Evolutionary conservation across 2,888 invertebrate genomes (phyloP).

Genomic region (Atethmia centrago): DNA sequence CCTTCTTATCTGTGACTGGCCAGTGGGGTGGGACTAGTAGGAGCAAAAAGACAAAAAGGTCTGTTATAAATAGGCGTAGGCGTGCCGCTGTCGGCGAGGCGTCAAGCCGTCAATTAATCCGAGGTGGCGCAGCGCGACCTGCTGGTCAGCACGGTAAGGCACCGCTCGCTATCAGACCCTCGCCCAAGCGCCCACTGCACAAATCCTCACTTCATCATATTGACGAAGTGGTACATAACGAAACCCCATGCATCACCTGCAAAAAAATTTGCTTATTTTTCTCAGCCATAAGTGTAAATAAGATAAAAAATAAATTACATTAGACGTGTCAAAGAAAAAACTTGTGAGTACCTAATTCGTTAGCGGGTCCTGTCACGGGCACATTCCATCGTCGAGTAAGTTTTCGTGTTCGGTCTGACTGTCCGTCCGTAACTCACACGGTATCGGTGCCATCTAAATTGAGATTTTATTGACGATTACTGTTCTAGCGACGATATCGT

Average conservation of each 20-base stretch:
- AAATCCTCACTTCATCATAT: background rate
- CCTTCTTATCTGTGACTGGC: slow-evolving; percentile 86
- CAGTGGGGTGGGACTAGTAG: slow-evolving; percentile 69
- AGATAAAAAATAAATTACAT: slow-evolving; percentile 75
- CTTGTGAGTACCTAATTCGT: slow-evolving; percentile 87
- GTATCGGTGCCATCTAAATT: slow-evolving; percentile 90
- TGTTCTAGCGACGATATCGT: slow-evolving; percentile 89
- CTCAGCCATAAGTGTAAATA: slow-evolving; percentile 47
- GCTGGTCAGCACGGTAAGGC: slow-evolving; percentile 34
- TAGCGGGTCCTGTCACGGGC: slow-evolving; percentile 87
- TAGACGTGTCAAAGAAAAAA: slow-evolving; percentile 72
- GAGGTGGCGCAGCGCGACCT: slow-evolving; percentile 51
- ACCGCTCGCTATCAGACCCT: background rate
- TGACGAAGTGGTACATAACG: slow-evolving; percentile 10
- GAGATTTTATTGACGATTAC: slow-evolving; percentile 91
- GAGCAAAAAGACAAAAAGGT: slow-evolving; percentile 80
- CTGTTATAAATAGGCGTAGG: slow-evolving; percentile 83
- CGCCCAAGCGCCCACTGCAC: background rate
- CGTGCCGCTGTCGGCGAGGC: slow-evolving; percentile 81
- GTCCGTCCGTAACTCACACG: slow-evolving; percentile 89
- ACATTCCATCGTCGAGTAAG: slow-evolving; percentile 89
- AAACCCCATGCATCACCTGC: slow-evolving; percentile 28
- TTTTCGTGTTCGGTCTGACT: slow-evolving; percentile 88
- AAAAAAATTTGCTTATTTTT: slow-evolving; percentile 47
- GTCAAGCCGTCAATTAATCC: slow-evolving; percentile 77